Evolutionary conservation across 2,797 vertebrate genomes (phyloP).

Genomic region (Pipistrellus pipistrellus): DNA sequence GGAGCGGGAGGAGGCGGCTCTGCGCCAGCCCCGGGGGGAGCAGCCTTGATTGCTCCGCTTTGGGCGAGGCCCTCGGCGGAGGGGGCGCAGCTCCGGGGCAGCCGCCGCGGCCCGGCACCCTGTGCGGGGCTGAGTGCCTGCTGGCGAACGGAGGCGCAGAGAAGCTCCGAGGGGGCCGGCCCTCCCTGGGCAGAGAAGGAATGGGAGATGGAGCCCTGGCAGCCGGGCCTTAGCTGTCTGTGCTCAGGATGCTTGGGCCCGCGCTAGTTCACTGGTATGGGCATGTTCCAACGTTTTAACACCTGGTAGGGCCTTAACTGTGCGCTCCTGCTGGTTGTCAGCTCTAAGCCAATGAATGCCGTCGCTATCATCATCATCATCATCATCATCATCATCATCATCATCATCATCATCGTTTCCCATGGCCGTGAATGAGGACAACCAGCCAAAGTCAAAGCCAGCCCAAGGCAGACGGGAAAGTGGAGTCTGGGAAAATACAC

Average conservation of each 20-base stretch:
- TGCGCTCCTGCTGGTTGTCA: background rate
- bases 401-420: background rate
- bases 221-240: background rate
- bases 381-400: background rate
- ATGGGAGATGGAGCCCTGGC: background rate
- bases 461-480: background rate
- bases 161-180: background rate
- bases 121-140: background rate
- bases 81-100: background rate
- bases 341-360: background rate
- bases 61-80: background rate
- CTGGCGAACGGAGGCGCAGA: background rate
- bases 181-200: background rate
- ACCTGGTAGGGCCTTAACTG: background rate
- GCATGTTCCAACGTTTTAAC: background rate
- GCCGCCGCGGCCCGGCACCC: background rate
- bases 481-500: background rate
- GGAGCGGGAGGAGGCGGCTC: slow-evolving; percentile 83
- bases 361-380: background rate
- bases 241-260: background rate
- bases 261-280: background rate
- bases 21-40: slow-evolving; percentile 68
- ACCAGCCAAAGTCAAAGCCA: background rate
- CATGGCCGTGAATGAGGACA: background rate
- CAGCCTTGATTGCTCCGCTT: slow-evolving; percentile 67